Percentiles rank a stretch among this genome's conserved stretches.
phyloP scores from a whole-genome alignment of 2,797 vertebrate genomes.

The Takifugu rubripes region DNA sequence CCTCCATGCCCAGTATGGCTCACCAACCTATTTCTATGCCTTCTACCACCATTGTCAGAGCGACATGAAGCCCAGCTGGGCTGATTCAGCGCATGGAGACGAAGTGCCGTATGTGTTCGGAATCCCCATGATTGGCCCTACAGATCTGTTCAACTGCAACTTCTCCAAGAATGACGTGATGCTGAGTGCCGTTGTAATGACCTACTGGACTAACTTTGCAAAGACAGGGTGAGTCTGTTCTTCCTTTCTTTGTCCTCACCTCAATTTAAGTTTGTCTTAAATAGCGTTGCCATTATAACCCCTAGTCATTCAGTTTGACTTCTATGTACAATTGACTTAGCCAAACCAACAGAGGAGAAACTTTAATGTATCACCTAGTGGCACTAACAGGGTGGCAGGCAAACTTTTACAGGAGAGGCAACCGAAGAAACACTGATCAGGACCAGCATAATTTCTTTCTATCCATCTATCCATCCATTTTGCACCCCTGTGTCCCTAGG shows the following conservation, averaged over 20 bases:
- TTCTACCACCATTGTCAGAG: constrained; percentile 98
- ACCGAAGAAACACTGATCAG: too few relatives aligned
- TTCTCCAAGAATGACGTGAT: constrained; percentile 98
- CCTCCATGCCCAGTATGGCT: constrained; percentile 94
- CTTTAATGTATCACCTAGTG: too few relatives aligned
- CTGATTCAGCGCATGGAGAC: constrained; percentile 93
- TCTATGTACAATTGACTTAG: background rate
- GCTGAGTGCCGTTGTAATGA: constrained; percentile 97
- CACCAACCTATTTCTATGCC: constrained; percentile 95
- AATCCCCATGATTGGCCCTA: constrained; percentile 92
- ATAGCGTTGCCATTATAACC: background rate
- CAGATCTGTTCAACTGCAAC: constrained; percentile 93
- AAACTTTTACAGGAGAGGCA: too few relatives aligned
- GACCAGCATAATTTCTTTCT: too few relatives aligned
- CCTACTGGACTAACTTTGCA: constrained; percentile 98
- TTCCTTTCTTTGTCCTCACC: background rate
- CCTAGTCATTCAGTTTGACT: background rate
- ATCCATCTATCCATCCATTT: too few relatives aligned
- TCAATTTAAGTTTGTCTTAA: background rate
- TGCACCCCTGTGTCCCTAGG: too few relatives aligned
- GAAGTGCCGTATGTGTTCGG: constrained; percentile 97
- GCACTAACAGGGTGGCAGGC: too few relatives aligned
- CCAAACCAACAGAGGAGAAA: too few relatives aligned
- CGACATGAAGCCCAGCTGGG: constrained; percentile 96
- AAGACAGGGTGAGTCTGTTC: constrained; percentile 81